Base-by-base conservation (phyloP, 2,797 vertebrate species). In the Rhinoraja longicauda region DNA sequence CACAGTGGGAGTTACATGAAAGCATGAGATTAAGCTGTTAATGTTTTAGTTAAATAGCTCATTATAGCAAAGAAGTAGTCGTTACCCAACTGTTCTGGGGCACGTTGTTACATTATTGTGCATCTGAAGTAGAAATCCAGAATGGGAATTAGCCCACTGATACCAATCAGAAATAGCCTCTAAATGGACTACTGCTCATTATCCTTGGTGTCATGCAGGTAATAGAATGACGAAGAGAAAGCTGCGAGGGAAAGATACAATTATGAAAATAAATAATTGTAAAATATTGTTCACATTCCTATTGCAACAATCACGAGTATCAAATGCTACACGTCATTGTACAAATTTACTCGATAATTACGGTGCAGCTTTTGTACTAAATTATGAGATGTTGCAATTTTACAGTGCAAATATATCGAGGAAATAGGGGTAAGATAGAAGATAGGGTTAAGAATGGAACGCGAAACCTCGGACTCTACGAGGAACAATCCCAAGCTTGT, bases 51-150 rank as follows among this genome's bases (percentile, higher is more conserved):
- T 73, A 92, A 73, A 73, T 73, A 73, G 13, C 88, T 91, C 88
- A 91, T 91, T 91, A 91, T 13, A 53, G 88, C 88, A 92, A 26
- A 73, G 70, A 75, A 92, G 70, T 70, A 29, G 90, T 92, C 90
- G 70, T 92, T 92, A 92, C 70, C 90, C 90, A 92, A 92, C 90
- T 92, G 90, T 75, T 92, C 36, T 73, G 90, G 90, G 90, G 75
- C n/a, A 53, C 39, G 6, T 36, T 8, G 67, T 92, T 29, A 29
- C 90, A 92, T 92, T 92, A 92, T 24, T 75, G 8, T 75, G 88
- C 19, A 75, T 53, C 70, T 75, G 12, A 73, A 53, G 24, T 45
- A 72, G 67, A 73, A 92, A 92, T 53, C 70, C 90, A 39, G 39
- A 72, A 21, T 73, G 90, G 26, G 36, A 45, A 72, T 72, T 70